Percentiles rank a stretch among this genome's conserved stretches.
Conservation (phyloP, 2,888 invertebrate genomes). For the Myopa tessellatipennis region DNA sequence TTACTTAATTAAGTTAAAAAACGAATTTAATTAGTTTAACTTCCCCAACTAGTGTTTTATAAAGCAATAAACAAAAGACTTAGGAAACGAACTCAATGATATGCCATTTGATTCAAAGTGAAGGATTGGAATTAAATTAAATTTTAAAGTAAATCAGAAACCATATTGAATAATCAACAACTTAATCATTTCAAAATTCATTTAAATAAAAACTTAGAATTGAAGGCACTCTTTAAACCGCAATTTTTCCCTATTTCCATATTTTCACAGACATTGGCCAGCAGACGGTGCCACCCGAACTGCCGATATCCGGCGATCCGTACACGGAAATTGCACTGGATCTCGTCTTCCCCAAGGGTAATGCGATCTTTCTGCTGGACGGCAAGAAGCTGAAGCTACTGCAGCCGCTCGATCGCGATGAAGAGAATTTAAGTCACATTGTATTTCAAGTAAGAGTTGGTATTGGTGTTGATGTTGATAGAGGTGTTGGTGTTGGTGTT, state of each 20-base stretch:
- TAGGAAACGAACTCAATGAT: conserved; percentile 14
- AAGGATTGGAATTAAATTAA: too few species aligned
- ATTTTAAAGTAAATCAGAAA: neutral
- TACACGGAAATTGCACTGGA: conserved; percentile 82
- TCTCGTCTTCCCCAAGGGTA: conserved; percentile 83
- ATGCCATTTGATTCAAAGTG: too few species aligned
- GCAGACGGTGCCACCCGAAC: conserved; percentile 81
- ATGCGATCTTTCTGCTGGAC: conserved; percentile 81
- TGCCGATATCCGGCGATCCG: conserved; percentile 87
- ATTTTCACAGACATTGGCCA: conserved; percentile 79
- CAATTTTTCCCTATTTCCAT: conserved; percentile 27
- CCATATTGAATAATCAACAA: neutral
- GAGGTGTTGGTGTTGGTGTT: conserved; percentile 3
- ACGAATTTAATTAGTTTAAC: too few species aligned
- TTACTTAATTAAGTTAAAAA: too few species aligned
- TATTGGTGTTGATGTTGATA: neutral
- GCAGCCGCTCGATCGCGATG: conserved; percentile 86
- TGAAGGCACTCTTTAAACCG: neutral
- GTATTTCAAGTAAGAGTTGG: conserved; percentile 71
- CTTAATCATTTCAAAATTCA: too few species aligned
- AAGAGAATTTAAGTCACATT: conserved; percentile 86
- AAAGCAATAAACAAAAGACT: conserved; percentile 9
- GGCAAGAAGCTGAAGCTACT: conserved; percentile 84
- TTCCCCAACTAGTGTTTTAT: too few species aligned
- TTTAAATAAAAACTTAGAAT: neutral